These are phyloP conservation scores for Microcebus ravelobensis DNA, from an alignment of 2,113 vertebrate species.

Conservation along the genomic window DNA sequence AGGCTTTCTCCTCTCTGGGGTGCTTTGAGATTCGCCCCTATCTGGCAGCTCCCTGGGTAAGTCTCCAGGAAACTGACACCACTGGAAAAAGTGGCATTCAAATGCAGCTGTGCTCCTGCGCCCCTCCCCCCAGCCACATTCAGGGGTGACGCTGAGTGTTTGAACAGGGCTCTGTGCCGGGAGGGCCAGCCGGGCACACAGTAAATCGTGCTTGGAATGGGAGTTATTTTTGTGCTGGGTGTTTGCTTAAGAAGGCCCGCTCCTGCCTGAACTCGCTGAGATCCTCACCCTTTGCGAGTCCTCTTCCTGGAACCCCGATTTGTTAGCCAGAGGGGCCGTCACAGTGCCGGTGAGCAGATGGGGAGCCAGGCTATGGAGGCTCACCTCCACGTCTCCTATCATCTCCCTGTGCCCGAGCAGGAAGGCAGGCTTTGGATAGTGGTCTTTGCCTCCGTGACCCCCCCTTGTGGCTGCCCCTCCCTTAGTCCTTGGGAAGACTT, in stretches of 20 bases:
- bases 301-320: neutral
- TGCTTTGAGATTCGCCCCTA: conserved; percentile 8
- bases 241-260: conserved; percentile 58
- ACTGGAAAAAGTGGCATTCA: conserved; percentile 27
- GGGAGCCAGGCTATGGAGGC: neutral
- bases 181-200: neutral
- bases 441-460: neutral
- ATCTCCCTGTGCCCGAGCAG: neutral
- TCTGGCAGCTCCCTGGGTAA: neutral
- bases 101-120: neutral
- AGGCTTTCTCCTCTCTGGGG: neutral
- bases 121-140: conserved; percentile 37
- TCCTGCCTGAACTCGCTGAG: conserved; percentile 31
- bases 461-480: neutral
- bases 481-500: neutral
- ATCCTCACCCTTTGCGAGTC: conserved; percentile 29
- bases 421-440: neutral
- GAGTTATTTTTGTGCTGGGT: conserved; percentile 70
- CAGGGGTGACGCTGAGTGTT: conserved; percentile 55
- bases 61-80: conserved; percentile 23
- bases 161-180: conserved; percentile 49
- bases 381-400: neutral
- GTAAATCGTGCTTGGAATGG: conserved; percentile 68
- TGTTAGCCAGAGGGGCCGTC: neutral
- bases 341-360: neutral